Evolutionary conservation across 2,797 vertebrate species (phyloP).

Genomic region (Microchirus variegatus): DNA sequence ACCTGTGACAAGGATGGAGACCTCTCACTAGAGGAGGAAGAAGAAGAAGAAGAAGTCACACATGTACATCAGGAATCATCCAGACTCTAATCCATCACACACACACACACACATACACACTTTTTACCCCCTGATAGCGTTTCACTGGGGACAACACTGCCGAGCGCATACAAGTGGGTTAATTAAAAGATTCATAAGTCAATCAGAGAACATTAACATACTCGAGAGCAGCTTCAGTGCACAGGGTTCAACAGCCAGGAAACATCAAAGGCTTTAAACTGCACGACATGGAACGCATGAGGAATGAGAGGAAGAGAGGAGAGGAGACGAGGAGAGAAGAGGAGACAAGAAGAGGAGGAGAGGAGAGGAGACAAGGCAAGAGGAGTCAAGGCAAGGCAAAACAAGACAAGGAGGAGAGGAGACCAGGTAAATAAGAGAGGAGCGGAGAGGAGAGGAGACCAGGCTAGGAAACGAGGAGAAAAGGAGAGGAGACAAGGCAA

Average conservation of each 20-base stretch:
- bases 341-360: constrained; percentile 26
- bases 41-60: constrained; percentile 30
- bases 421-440: not conserved
- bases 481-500: too few relatives aligned
- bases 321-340: constrained; percentile 58
- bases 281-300: constrained; percentile 71
- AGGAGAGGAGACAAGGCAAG: constrained; percentile 16
- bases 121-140: constrained; percentile 45
- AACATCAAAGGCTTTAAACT: constrained; percentile 79
- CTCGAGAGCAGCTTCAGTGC: constrained; percentile 53
- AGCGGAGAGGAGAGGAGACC: too few relatives aligned
- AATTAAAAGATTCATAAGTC: constrained; percentile 76
- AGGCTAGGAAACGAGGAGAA: too few relatives aligned
- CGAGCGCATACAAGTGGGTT: constrained; percentile 68
- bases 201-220: constrained; percentile 74
- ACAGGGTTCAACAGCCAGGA: constrained; percentile 47
- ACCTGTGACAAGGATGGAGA: constrained; percentile 10
- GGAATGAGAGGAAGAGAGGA: constrained; percentile 68
- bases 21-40: constrained; percentile 16
- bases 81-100: not conserved
- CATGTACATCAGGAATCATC: constrained; percentile 42
- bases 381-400: too few relatives aligned
- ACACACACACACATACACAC: not conserved
- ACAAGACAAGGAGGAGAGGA: constrained; percentile 15
- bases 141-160: constrained; percentile 55